phyloP scores from a whole-genome alignment of 2,888 invertebrate species.

The Lasioglossum calceatum region DNA sequence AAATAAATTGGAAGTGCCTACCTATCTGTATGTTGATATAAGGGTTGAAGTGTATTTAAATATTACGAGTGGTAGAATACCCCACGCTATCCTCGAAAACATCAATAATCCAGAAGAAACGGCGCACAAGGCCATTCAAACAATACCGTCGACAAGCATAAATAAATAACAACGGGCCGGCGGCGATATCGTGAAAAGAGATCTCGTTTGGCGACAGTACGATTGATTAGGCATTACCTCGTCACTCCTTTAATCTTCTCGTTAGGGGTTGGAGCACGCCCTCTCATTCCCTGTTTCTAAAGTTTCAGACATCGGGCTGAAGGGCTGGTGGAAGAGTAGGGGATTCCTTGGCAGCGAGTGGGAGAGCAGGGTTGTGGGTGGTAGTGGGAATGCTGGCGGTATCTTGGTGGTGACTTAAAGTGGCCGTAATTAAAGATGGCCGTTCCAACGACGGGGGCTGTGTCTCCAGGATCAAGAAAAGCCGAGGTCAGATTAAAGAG shows the following conservation, averaged over 20 bases:
- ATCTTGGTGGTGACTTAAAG: constrained; percentile 71
- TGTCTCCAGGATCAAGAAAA: constrained; percentile 31
- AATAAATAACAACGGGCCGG: neutral
- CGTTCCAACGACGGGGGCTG: constrained; percentile 34
- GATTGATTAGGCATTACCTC: constrained; percentile 55
- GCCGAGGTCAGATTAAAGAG: constrained; percentile 54
- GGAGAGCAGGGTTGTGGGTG: neutral
- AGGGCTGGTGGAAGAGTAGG: constrained; percentile 15
- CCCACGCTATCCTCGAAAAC: neutral
- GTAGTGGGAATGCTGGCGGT: constrained; percentile 10
- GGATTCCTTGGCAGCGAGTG: constrained; percentile 1
- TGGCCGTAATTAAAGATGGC: constrained; percentile 79
- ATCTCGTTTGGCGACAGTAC: constrained; percentile 19
- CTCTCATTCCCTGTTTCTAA: constrained; percentile 38
- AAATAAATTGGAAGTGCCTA: neutral
- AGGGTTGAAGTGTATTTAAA: neutral
- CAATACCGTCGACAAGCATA: neutral
- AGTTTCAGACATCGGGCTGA: constrained; percentile 27
- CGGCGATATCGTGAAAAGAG: constrained; percentile 18
- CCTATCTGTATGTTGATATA: neutral
- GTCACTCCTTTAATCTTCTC: constrained; percentile 62
- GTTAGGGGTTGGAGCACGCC: constrained; percentile 45
- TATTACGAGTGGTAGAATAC: neutral
- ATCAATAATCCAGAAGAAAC: neutral
- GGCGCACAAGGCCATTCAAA: neutral